Evolutionary conservation across 2,797 vertebrate genomes (phyloP).

Genomic region (Falco peregrinus): DNA sequence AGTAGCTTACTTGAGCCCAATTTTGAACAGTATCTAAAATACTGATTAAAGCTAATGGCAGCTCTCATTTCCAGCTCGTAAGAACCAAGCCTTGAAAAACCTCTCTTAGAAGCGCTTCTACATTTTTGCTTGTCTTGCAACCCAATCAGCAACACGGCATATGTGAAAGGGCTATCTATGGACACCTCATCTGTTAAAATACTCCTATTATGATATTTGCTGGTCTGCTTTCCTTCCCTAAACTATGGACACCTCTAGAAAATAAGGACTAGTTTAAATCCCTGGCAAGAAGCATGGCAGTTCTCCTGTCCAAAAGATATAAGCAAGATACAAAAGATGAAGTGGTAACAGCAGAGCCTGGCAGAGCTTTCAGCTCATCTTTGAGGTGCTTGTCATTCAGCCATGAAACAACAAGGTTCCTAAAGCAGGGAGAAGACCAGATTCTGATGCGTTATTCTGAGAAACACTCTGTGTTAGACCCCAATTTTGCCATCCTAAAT

Average conservation of each 20-base stretch:
- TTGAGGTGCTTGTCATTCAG: not conserved
- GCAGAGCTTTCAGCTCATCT: not conserved
- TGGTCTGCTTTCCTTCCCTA: not conserved
- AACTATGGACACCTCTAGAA: not conserved
- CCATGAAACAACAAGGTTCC: not conserved
- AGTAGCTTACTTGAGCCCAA: not conserved
- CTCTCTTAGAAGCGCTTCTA: fast-evolving
- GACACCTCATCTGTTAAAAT: not conserved
- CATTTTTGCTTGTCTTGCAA: not conserved
- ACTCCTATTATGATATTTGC: not conserved
- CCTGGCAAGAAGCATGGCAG: not conserved
- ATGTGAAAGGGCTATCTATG: not conserved
- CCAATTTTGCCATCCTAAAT: not conserved
- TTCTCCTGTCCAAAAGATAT: not conserved
- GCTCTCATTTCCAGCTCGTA: not conserved
- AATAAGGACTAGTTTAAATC: not conserved
- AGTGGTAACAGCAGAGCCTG: not conserved
- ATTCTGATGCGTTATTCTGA: not conserved
- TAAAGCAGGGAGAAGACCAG: not conserved
- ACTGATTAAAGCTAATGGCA: not conserved
- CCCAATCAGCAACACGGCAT: not conserved
- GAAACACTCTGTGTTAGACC: not conserved
- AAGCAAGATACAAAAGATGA: not conserved
- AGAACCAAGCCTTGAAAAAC: not conserved
- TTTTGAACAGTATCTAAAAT: not conserved